These are phyloP conservation scores for Scaptomyza caliginosa DNA, from an alignment of 2,888 invertebrate genomes.

Conservation along the genomic window DNA sequence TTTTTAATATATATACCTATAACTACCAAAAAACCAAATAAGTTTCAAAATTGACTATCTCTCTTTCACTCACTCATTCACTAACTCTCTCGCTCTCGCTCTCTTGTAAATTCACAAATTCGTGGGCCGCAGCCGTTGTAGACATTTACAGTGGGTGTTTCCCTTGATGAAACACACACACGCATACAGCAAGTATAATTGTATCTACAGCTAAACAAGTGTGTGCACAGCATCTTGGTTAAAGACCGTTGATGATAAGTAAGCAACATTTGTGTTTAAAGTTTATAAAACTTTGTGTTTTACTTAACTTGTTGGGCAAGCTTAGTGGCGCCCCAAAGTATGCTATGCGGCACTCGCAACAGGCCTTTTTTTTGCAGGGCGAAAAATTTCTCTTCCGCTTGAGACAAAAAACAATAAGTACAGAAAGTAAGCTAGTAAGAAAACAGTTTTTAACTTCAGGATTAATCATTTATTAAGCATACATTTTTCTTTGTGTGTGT, in stretches of 20 bases:
- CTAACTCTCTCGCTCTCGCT: neutral
- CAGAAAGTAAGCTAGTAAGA: no score
- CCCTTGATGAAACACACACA: slow-evolving; percentile 17
- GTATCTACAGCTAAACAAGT: slow-evolving; percentile 9
- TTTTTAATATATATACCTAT: neutral
- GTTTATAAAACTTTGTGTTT: neutral
- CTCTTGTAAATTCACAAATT: neutral
- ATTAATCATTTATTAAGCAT: no score
- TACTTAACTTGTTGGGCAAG: no score
- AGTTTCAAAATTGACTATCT: neutral
- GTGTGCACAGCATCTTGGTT: slow-evolving; percentile 16
- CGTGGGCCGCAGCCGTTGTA: slow-evolving; percentile 8
- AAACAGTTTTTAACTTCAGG: no score
- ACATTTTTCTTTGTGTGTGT: neutral
- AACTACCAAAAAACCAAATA: neutral
- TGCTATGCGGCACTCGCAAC: slow-evolving; percentile 31
- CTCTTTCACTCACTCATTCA: neutral
- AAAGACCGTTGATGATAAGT: neutral
- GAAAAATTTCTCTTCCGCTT: slow-evolving; percentile 5
- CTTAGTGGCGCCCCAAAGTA: slow-evolving; percentile 19
- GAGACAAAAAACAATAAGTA: slow-evolving; percentile 26
- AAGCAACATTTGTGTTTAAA: neutral
- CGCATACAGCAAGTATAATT: slow-evolving; percentile 9
- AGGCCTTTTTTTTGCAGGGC: slow-evolving; percentile 39
- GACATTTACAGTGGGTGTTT: slow-evolving; percentile 41